A percentile compares a stretch with the other conserved stretches of the same genome.
Evolutionary conservation across 2,113 vertebrate genomes (phyloP).

Genomic region (Anoplopoma fimbria): DNA sequence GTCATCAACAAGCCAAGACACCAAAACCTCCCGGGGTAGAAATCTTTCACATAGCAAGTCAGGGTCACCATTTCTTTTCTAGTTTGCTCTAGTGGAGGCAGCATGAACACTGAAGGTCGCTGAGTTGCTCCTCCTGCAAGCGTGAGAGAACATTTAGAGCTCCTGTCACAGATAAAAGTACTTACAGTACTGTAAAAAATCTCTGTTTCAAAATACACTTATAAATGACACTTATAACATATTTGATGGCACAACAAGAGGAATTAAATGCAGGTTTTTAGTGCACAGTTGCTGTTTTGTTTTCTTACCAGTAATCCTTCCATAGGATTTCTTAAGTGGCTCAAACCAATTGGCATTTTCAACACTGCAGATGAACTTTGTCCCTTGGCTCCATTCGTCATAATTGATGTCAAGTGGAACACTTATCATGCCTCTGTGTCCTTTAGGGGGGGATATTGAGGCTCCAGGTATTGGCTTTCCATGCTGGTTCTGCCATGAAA

Average conservation of each 20-base stretch:
- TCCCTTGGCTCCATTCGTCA: constrained; percentile 71
- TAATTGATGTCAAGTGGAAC: constrained; percentile 11
- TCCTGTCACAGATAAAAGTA: neutral
- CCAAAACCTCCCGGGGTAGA: constrained; percentile 78
- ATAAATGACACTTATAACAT: neutral
- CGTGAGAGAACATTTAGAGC: constrained; percentile 65
- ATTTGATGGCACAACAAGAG: neutral
- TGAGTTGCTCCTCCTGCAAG: constrained; percentile 41
- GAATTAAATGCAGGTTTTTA: neutral
- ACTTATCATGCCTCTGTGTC: accelerated
- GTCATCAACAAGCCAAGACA: constrained; percentile 82
- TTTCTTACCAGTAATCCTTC: constrained; percentile 72
- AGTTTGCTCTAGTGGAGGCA: constrained; percentile 74
- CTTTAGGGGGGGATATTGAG: accelerated
- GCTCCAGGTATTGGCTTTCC: accelerated
- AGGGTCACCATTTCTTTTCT: constrained; percentile 66
- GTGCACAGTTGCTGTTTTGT: neutral
- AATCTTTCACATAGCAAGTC: constrained; percentile 84
- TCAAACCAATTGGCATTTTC: accelerated
- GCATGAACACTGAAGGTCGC: constrained; percentile 77
- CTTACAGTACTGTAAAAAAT: neutral
- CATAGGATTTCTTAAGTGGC: accelerated
- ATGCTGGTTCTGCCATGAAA: neutral
- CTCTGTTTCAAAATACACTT: neutral
- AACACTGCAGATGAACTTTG: constrained; percentile 47